Conservation (phyloP, 2,113 vertebrate genomes). For the Urocitellus parryii region DNA sequence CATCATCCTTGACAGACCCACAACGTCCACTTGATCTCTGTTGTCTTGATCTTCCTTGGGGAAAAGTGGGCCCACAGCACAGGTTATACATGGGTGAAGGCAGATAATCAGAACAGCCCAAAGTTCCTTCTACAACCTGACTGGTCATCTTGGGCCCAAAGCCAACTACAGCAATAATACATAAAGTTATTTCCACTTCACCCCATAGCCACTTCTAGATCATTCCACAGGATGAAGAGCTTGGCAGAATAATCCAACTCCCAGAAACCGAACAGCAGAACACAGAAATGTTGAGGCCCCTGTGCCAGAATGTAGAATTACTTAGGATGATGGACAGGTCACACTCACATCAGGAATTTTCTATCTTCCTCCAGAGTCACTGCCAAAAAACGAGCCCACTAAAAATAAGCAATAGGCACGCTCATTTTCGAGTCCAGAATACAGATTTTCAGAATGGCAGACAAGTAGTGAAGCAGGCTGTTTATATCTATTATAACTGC, state of each 20-base stretch:
- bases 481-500: conserved; percentile 66
- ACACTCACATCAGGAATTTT: not conserved
- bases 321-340: not conserved
- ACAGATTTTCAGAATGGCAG: not conserved
- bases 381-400: conserved; percentile 18
- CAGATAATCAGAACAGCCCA: not conserved
- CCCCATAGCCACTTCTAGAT: not conserved
- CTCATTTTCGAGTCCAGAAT: not conserved
- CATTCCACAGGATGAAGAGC: not conserved
- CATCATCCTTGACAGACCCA: not conserved
- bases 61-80: no score
- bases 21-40: not conserved
- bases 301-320: not conserved
- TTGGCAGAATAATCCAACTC: not conserved
- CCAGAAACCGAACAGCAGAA: not conserved
- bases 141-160: not conserved
- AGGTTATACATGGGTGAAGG: not conserved
- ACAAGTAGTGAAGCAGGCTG: conserved; percentile 54
- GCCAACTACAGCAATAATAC: not conserved
- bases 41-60: not conserved
- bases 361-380: not conserved
- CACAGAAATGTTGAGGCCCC: not conserved
- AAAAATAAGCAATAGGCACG: not conserved
- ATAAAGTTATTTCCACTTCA: not conserved
- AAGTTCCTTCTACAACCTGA: not conserved